Evolutionary conservation across 2,888 invertebrate species (phyloP), one percentile per base, ranked within the genome.

Genomic region (Eurois occulta): DNA sequence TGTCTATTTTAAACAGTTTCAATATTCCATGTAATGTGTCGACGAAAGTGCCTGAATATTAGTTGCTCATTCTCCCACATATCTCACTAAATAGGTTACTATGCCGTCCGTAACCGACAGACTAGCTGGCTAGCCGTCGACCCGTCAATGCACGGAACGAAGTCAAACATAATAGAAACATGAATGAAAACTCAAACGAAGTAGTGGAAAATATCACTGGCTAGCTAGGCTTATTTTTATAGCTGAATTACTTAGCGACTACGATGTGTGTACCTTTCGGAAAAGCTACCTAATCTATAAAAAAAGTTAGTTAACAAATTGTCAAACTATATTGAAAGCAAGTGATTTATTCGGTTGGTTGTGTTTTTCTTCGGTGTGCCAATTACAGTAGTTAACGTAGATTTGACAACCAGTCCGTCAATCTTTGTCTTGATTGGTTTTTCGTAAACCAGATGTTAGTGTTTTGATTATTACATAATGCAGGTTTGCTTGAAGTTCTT

Each of bases 41-140:
- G 32, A 32, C 41, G 5, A 64, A 80, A 75, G 21, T 76, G 35
- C 18, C 55, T 65, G 72, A 70, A 85, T 62, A 72, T 75, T 65
- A 66, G 69, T n/a, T 72, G 81, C 60, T 75, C 55, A 64, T 76
- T 73, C 65, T 58, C 28, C 10, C 65, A 65, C 71, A 68, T 68
- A 71, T 68, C 28, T 24, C 62, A 10, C 48, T 81, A 77, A 74
- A 86, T 86, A 83, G 77, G 82, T 86, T 81, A 68, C 67, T 71
- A 55, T 73, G 60, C 52, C 77, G 38, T 35, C 28, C 7, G 41
- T 32, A 58, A 24, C 35, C 69, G 66, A 52, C 75, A 48, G 62
- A 35, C 85, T 43, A 80, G 72, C 72, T 32, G 62, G 35, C 81
- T 62, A 80, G 75, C 72, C 62, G 81, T 60, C 86, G 68, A 77